These are phyloP conservation scores for Azorinus chamasolen DNA, from an alignment of 2,888 invertebrate genomes.

Conservation along the genomic window DNA sequence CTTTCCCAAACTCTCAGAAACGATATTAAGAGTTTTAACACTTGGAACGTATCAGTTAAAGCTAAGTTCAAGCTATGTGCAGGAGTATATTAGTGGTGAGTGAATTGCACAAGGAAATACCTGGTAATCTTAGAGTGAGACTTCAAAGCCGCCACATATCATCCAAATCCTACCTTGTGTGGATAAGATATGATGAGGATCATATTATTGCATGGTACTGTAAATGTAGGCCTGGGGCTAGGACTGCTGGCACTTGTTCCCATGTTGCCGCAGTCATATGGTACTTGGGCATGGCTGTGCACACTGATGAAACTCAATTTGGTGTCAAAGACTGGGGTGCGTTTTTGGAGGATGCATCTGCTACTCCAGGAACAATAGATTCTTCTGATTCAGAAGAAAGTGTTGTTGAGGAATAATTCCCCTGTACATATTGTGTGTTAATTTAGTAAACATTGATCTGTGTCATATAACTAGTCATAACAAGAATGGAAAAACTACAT, in stretches of 20 bases:
- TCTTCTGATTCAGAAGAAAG: constrained; percentile 25
- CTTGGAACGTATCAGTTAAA: constrained; percentile 47
- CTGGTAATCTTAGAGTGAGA: constrained; percentile 29
- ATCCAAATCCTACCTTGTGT: constrained; percentile 29
- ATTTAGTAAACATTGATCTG: too few relatives aligned
- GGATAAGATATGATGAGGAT: constrained; percentile 27
- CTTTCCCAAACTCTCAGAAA: constrained; percentile 45
- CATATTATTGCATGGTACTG: constrained; percentile 46
- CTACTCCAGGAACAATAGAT: constrained; percentile 22
- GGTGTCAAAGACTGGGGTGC: constrained; percentile 40
- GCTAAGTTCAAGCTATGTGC: constrained; percentile 38
- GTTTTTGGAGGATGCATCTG: constrained; percentile 24
- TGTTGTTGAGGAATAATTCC: constrained; percentile 15
- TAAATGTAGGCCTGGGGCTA: constrained; percentile 42
- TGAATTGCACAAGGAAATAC: too few relatives aligned
- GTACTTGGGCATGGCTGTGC: constrained; percentile 31
- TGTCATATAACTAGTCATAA: too few relatives aligned
- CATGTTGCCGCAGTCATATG: constrained; percentile 41
- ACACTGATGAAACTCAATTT: neutral
- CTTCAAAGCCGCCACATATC: constrained; percentile 49
- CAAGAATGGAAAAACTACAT: too few relatives aligned
- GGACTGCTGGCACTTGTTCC: constrained; percentile 41
- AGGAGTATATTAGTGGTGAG: constrained; percentile 36
- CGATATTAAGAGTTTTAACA: constrained; percentile 30
- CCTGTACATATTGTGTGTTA: too few relatives aligned